phyloP scores from a whole-genome alignment of 1,140 invertebrate genomes.

The Drosophila insularis region DNA sequence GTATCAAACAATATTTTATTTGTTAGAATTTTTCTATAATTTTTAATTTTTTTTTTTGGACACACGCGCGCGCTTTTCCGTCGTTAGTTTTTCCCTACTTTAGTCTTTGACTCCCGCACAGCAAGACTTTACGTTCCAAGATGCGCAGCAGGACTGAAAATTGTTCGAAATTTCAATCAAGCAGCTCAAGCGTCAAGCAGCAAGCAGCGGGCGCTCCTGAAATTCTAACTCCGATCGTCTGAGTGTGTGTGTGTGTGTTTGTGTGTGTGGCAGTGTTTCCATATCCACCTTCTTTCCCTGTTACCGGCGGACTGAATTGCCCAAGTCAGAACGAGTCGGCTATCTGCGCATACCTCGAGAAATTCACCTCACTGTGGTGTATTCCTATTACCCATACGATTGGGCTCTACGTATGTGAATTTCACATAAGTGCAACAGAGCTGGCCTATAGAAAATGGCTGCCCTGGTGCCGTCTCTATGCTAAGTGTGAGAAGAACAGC shows the following conservation, averaged over 20 bases:
- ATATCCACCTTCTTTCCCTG: conserved; percentile 12
- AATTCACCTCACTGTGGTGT: conserved; percentile 39
- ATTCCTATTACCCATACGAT: neutral
- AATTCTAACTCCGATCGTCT: conserved; percentile 47
- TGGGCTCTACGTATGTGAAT: conserved; percentile 15
- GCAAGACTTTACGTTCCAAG: conserved; percentile 75
- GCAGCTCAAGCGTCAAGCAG: conserved; percentile 2
- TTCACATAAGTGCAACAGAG: conserved; percentile 32
- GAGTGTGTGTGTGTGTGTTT: conserved; percentile 16
- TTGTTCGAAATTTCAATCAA: conserved; percentile 6
- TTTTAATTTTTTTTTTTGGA: neutral
- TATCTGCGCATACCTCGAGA: conserved; percentile 28
- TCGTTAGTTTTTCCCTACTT: conserved; percentile 32
- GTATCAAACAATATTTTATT: conserved; percentile 2
- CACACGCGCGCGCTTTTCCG: conserved; percentile 44
- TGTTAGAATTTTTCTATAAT: conserved; percentile 10
- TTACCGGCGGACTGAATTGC: neutral
- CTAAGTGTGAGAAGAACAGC: conserved; percentile 33
- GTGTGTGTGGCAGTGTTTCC: conserved; percentile 21
- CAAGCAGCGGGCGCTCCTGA: conserved; percentile 45
- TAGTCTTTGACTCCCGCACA: conserved; percentile 48
- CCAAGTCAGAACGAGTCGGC: conserved; percentile 11
- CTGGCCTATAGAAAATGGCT: conserved; percentile 67
- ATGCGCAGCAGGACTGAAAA: conserved; percentile 81
- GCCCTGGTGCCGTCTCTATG: neutral